Percentiles rank a stretch among this genome's conserved stretches.
Evolutionary conservation across 2,797 vertebrate species (phyloP).

Genomic region (Pangasius krempfi): DNA sequence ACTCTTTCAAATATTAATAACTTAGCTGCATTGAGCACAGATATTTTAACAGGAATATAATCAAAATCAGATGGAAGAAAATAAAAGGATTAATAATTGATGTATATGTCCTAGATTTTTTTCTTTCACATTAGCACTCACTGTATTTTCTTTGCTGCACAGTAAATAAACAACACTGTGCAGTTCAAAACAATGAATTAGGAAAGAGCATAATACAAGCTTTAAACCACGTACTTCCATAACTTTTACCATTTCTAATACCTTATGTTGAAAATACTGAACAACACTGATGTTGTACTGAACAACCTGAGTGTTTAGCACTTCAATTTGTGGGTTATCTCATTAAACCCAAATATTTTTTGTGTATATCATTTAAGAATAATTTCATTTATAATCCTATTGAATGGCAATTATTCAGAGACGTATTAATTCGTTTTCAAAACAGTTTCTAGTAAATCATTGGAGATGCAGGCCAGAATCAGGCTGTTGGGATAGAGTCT

Average conservation of each 20-base stretch:
- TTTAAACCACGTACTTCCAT: neutral
- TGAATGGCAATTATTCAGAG: neutral
- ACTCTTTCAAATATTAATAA: slow-evolving; percentile 69
- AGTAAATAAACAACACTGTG: neutral
- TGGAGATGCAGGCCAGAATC: neutral
- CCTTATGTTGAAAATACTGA: slow-evolving; percentile 10
- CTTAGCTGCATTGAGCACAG: slow-evolving; percentile 63
- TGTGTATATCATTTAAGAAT: neutral
- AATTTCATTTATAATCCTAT: neutral
- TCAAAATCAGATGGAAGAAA: slow-evolving; percentile 68
- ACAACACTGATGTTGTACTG: neutral
- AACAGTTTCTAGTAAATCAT: neutral
- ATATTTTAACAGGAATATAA: slow-evolving; percentile 68
- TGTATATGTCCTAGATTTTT: slow-evolving; percentile 70
- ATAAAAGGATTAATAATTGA: slow-evolving; percentile 75
- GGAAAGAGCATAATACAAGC: neutral
- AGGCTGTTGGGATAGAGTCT: neutral
- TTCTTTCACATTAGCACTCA: neutral
- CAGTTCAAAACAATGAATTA: neutral
- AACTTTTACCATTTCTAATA: neutral
- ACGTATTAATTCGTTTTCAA: neutral
- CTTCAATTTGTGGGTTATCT: neutral
- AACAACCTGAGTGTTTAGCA: neutral
- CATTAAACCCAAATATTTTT: neutral
- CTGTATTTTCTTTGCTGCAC: neutral